Evolutionary conservation across 2,888 invertebrate species (phyloP).

Genomic region (Stenodema calcarata): DNA sequence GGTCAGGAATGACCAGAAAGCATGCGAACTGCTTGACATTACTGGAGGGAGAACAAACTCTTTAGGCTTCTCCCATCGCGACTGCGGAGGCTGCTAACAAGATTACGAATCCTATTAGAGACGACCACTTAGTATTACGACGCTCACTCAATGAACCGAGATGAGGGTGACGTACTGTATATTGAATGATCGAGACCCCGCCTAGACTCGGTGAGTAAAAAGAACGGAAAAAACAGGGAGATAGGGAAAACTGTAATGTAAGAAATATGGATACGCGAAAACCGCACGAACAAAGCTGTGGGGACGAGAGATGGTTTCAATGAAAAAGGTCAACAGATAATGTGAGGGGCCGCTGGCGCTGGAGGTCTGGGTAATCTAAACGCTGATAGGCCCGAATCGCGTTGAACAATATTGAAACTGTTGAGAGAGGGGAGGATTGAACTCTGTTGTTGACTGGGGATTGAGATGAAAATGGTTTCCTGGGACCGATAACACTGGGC

Average conservation of each 20-base stretch:
- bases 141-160: not conserved
- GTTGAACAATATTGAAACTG: not conserved
- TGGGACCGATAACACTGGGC: not conserved
- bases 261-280: not conserved
- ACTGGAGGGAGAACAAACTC: not conserved
- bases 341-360: not conserved
- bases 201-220: not conserved
- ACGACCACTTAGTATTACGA: not conserved
- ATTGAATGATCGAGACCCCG: not conserved
- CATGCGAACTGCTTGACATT: conserved; percentile 18
- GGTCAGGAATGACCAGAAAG: conserved; percentile 37
- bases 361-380: not conserved
- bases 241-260: not conserved
- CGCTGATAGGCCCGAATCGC: not conserved
- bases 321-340: conserved; percentile 45
- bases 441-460: not conserved
- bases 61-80: conserved; percentile 22
- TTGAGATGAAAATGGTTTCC: not conserved
- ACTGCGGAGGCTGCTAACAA: conserved; percentile 9
- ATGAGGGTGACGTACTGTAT: not conserved
- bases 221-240: not conserved
- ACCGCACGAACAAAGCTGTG: not conserved
- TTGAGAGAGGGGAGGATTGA: not conserved
- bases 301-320: conserved; percentile 20
- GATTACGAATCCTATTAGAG: conserved; percentile 41